Evolutionary conservation across 2,797 vertebrate species (phyloP).

Genomic region (Acanthis flammea): DNA sequence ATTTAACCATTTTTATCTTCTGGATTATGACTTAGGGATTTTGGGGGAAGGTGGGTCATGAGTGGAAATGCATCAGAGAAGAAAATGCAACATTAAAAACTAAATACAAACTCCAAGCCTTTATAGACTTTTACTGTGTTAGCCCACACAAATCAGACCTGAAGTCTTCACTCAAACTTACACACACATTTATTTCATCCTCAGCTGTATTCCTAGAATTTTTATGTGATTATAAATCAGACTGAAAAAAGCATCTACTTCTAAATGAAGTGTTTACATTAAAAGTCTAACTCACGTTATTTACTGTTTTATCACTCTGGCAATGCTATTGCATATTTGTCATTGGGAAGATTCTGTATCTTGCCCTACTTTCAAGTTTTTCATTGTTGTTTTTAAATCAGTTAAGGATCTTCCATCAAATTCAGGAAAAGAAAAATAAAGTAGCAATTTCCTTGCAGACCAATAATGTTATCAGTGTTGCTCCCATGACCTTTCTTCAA

Average conservation of each 20-base stretch:
- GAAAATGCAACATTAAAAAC: background rate
- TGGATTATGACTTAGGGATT: background rate
- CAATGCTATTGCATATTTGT: background rate
- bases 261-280: background rate
- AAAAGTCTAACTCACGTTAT: background rate
- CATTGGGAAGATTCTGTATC: background rate
- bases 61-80: background rate
- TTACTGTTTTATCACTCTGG: background rate
- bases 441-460: background rate
- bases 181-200: background rate
- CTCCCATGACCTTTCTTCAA: background rate
- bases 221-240: conserved; percentile 20
- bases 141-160: background rate
- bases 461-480: background rate
- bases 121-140: background rate
- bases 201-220: background rate
- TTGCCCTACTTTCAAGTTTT: background rate
- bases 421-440: background rate
- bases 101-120: background rate
- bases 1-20: background rate
- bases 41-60: accelerated
- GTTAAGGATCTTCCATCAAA: background rate
- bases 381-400: background rate
- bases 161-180: background rate
- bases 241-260: background rate